Conservation (phyloP, 2,888 invertebrate species). For the Hirtodrosophila cameraria region DNA sequence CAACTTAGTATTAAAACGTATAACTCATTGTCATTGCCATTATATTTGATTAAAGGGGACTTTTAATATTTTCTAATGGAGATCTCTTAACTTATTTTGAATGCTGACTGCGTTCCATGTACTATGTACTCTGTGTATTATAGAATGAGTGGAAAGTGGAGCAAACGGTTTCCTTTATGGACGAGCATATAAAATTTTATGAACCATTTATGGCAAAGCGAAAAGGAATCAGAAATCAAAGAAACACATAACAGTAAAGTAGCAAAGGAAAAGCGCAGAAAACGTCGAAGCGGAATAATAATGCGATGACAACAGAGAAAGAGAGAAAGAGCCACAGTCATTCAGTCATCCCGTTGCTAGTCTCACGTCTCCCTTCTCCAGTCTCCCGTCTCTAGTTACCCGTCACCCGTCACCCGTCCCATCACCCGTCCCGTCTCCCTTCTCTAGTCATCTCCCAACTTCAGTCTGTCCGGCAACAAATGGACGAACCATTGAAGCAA, state of each 20-base stretch:
- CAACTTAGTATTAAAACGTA: slow-evolving; percentile 15
- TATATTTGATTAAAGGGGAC: slow-evolving; percentile 26
- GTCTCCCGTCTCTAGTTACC: slow-evolving; percentile 7
- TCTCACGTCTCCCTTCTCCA: slow-evolving; percentile 6
- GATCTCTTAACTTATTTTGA: slow-evolving; percentile 46
- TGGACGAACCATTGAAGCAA: slow-evolving; percentile 33
- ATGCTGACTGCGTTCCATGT: slow-evolving; percentile 33
- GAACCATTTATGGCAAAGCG: slow-evolving; percentile 66
- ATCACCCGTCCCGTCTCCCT: no score
- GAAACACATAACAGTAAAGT: slow-evolving; percentile 69
- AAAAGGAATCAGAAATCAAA: slow-evolving; percentile 54
- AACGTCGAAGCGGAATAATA: slow-evolving; percentile 66
- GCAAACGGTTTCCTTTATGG: slow-evolving; percentile 69
- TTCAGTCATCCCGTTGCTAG: slow-evolving; percentile 26
- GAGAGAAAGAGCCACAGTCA: slow-evolving; percentile 29
- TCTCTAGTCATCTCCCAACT: slow-evolving; percentile 22
- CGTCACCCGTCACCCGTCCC: slow-evolving; percentile 24
- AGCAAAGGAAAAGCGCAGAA: slow-evolving; percentile 63
- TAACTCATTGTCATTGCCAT: slow-evolving; percentile 28
- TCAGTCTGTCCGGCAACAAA: slow-evolving; percentile 23
- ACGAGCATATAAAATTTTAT: slow-evolving; percentile 69
- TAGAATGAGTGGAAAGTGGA: slow-evolving; percentile 60
- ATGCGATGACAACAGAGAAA: slow-evolving; percentile 66
- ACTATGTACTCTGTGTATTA: no score
- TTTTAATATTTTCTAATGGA: slow-evolving; percentile 42